Conservation (phyloP, 2,113 vertebrate genomes). For the Scomber japonicus region DNA sequence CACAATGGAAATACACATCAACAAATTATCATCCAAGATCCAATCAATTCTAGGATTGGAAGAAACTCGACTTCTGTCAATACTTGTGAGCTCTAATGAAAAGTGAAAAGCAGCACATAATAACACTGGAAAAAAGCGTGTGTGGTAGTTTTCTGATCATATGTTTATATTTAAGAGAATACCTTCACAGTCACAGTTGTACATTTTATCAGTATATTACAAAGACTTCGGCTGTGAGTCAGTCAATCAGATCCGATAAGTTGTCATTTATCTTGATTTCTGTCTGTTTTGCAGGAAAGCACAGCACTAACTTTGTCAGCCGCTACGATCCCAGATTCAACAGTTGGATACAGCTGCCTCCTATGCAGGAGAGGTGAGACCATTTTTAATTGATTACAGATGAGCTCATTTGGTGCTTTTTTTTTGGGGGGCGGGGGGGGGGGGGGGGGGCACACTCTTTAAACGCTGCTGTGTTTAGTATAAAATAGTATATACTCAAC, state of each 20-base stretch:
- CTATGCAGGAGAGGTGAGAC: slow-evolving; percentile 98
- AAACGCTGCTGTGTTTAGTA: too few relatives aligned
- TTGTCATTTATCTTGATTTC: slow-evolving; percentile 10
- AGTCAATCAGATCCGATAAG: neutral
- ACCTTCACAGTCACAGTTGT: slow-evolving; percentile 14
- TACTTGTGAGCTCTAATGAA: slow-evolving; percentile 8
- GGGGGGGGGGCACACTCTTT: too few relatives aligned
- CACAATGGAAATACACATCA: slow-evolving; percentile 2
- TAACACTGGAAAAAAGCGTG: slow-evolving; percentile 15
- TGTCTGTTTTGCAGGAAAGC: slow-evolving; percentile 89
- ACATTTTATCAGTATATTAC: slow-evolving; percentile 2
- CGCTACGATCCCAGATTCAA: slow-evolving; percentile 99
- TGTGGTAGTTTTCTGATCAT: slow-evolving; percentile 12
- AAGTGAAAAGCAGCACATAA: slow-evolving; percentile 11
- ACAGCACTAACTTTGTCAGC: slow-evolving; percentile 99
- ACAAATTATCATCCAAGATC: neutral
- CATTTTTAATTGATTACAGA: neutral
- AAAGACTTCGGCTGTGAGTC: neutral
- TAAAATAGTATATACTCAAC: too few relatives aligned
- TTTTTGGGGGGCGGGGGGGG: fast-evolving
- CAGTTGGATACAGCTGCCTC: slow-evolving; percentile 99
- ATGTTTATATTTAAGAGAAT: slow-evolving; percentile 25
- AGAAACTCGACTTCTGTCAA: slow-evolving; percentile 2
- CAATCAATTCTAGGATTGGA: slow-evolving; percentile 5
- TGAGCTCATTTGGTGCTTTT: too few relatives aligned